Evolutionary conservation across 2,797 vertebrate genomes (phyloP), one percentile per base, ranked within the genome.

Genomic region (Emydoidea blandingii): DNA sequence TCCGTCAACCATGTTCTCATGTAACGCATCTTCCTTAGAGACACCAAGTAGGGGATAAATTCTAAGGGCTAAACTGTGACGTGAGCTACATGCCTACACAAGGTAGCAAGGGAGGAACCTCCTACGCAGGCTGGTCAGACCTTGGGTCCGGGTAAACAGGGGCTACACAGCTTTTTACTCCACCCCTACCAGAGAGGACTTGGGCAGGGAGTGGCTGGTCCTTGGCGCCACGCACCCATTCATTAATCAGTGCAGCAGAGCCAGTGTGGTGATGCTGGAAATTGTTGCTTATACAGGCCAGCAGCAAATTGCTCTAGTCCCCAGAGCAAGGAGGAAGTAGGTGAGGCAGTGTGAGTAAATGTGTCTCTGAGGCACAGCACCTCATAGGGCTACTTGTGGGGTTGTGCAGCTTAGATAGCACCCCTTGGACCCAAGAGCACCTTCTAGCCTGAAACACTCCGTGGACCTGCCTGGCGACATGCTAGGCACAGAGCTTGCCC

Each of bases 381-480:
- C 68, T 74, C 68, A 37, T 74, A 19, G 19, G 19, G 21, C 16
- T 72, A 10, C 18, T 19, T 5, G 23, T 11, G 86, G 86, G 47
- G 44, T 62, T 68, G 72, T 0, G 0, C 37, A 44, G 6, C 0
- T 21, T 52, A 41, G 79, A 23, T 19, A 93, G 44, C 34, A 68
- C 14, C 56, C 50, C 31, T 5, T 14, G 49, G 81, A 79, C 12
- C 25, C 78, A 50, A 83, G 50, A 37, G 27, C 37, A 5, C 18
- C 37, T 25, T 74, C 23, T 41, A 41, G 37, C 12, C 74, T 79
- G 37, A 29, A 89, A 90, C 81, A 19, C 57, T 19, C 78, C 31
- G 12, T 2, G 83, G 52, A 47, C 1, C 0, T 29, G n/a, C 25
- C 53, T 82, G 53, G 21, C 0, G 19, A 23, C 16, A 6, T 2